Base-by-base conservation (phyloP, 2,113 vertebrate genomes). In the Prunella himalayana region DNA sequence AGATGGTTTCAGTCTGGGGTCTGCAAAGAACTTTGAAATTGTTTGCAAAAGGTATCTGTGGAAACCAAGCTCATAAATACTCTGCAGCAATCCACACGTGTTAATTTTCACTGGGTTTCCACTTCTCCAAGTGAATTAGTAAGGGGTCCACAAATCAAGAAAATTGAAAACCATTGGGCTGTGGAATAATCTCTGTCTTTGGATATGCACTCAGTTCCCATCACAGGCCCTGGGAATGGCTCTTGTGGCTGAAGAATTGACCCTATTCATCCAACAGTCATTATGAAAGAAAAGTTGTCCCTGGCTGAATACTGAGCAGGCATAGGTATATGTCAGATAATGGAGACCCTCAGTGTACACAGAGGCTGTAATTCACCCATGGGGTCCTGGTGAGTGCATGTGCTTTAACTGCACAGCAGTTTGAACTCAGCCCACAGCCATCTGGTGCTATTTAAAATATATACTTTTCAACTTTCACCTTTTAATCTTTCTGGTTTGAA, bases 401-500 rank as follows among this genome's bases (percentile, higher is more conserved):
- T 60, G 71, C 90, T 41, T 86, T 77, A 82, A 59, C 79, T 73
- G 61, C 95, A 65, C 57, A 17, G 59, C 87, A 53, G 51, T 53
- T 92, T 82, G 78, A 69, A 63, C 96, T 82, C 93, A 88, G 79
- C 92, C 64, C 90, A 91, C 71, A 28, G 78, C 73, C 76, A 95
- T 83, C 94, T 89, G 72, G 89, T 95, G 65, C 66, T 94, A 69
- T 95, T 97, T 94, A 96, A 95, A 95, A 92, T 72, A 97, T 47
- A 95, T 94, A 94, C 91, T 95, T 95, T 95, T 94, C 93, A 96
- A 95, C 95, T 92, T 76, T 92, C 93, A 94, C 95, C 91, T 95
- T 95, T 87, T 66, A 91, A 66, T 92, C 94, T 92, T 80, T 91
- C 82, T 95, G 66, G 63, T 92, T 97, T 87, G 78, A 96, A 96